Conservation (phyloP, 2,888 invertebrate genomes). For the Sarcophaga caerulescens region DNA sequence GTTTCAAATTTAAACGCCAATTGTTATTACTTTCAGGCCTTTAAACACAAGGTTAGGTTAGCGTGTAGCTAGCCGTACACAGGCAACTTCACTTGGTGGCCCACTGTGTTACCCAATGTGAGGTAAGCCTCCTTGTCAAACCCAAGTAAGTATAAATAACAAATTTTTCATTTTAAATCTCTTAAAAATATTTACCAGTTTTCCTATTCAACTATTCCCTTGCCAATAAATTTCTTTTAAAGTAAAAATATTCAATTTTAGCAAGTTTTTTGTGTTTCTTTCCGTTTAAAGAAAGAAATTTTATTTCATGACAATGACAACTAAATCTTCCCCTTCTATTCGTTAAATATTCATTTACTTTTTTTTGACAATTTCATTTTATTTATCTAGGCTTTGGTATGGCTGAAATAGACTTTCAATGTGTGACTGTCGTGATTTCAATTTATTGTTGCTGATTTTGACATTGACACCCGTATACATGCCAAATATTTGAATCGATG, state of each 20-base stretch:
- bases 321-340: not conserved
- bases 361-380: not conserved
- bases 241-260: too few relatives aligned
- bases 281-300: not conserved
- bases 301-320: not conserved
- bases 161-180: not conserved
- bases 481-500: not conserved
- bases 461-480: not conserved
- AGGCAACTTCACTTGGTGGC: too few relatives aligned
- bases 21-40: too few relatives aligned
- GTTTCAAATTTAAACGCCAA: too few relatives aligned
- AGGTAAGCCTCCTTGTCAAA: too few relatives aligned
- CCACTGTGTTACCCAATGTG: too few relatives aligned
- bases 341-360: not conserved
- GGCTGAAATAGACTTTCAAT: not conserved
- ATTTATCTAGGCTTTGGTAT: not conserved
- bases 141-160: too few relatives aligned
- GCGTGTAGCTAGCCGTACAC: too few relatives aligned
- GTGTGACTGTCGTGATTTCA: not conserved
- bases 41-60: too few relatives aligned
- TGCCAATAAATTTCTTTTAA: too few relatives aligned
- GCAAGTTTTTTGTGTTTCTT: too few relatives aligned
- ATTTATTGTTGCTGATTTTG: constrained; percentile 3
- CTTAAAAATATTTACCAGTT: not conserved
- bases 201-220: not conserved